Evolutionary conservation across 2,888 invertebrate species (phyloP).

Genomic region (Tipula confusa): DNA sequence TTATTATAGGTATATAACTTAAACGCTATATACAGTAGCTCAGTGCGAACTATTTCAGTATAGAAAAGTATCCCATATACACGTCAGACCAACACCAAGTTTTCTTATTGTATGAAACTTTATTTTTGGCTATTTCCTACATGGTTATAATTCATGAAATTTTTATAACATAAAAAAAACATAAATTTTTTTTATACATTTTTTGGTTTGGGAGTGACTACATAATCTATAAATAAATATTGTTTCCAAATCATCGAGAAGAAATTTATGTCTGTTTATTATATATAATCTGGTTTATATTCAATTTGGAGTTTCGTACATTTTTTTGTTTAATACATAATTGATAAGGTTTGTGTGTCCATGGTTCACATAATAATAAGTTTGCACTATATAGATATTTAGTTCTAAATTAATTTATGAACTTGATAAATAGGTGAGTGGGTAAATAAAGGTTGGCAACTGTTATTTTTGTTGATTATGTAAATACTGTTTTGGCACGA

Average conservation of each 20-base stretch:
- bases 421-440: neutral
- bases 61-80: no score
- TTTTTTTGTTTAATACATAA: neutral
- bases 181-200: neutral
- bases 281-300: neutral
- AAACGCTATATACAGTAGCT: neutral
- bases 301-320: neutral
- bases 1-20: neutral
- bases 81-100: neutral
- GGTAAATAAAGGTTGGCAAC: neutral
- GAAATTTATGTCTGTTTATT: neutral
- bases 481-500: no score
- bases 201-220: neutral
- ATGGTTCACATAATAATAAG: neutral
- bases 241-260: neutral
- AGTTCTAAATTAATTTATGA: neutral
- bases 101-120: no score
- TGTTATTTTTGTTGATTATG: no score
- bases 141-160: neutral
- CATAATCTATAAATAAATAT: constrained; percentile 8
- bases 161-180: neutral
- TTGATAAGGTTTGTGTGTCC: neutral
- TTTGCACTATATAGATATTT: neutral
- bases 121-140: neutral
- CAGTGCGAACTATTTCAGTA: neutral